Base-by-base conservation (phyloP, 2,797 vertebrate species). In the Spea hammondii region DNA sequence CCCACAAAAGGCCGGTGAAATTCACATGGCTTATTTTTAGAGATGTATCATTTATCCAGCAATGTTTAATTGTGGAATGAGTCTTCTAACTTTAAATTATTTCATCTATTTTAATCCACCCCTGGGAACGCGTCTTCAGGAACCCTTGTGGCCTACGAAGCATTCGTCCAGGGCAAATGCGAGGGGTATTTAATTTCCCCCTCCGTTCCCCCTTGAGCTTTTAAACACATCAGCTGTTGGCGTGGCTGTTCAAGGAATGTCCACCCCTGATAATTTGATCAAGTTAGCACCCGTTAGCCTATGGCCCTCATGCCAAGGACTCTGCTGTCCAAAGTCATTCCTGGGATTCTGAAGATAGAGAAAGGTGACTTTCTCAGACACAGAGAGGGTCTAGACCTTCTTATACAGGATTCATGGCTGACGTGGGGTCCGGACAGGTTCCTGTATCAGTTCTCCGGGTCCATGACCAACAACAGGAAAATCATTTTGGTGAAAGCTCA, bases 211-310 rank as follows among this genome's bases (percentile, higher is more conserved):
- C 57, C 68, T 51, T 71, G 77, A 32, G 32, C 75, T 81, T 77
- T 74, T 0, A 17, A 44, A 78, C 70, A 45, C 64, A 60, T 49
- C 81, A 83, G 78, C 76, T 84, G 76, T 62, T 49, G 45, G 82
- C 80, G 76, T 55, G 79, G 13, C 67, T 0, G 8, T 79, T 68
- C 32, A 53, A 78, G 77, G 79, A 84, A 76, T 54, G 73, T 54
- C 48, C 32, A 60, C 32, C 5, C 46, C 50, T 65, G 78, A 85
- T 76, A 78, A 7, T 65, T 78, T n/a, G 70, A 76, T 83, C 81
- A 76, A 77, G 59, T 76, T 14, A 51, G 45, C 72, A 78, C 84
- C 73, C 77, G 55, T 53, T 79, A 82, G 82, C 72, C 53, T 54
- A 48, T 65, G 79, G 47, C 1, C 79, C 78, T 70, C 51, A 13